These are phyloP conservation scores for Solea solea DNA, from an alignment of 2,113 vertebrate genomes.

Conservation along the genomic window DNA sequence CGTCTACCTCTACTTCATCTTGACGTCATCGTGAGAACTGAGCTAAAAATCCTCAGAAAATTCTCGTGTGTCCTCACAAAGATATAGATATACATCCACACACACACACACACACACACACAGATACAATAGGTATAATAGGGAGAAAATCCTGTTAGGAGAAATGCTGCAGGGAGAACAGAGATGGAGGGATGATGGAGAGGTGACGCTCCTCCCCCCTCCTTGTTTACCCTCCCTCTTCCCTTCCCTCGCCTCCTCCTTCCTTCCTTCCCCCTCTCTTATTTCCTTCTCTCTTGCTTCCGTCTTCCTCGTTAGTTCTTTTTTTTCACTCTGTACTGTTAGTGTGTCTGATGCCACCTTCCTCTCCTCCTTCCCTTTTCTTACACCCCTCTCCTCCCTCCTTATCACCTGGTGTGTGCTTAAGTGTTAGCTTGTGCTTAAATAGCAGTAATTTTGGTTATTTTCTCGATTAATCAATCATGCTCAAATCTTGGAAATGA, in stretches of 20 bases:
- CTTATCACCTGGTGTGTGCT: no score
- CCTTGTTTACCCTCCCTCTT: neutral
- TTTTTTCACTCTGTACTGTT: neutral
- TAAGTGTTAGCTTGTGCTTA: no score
- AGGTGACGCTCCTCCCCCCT: conserved; percentile 10
- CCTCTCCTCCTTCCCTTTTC: neutral
- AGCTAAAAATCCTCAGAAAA: no score
- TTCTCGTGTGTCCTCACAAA: no score
- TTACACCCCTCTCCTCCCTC: neutral
- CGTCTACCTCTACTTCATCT: no score
- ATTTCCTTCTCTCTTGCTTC: neutral
- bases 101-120: neutral
- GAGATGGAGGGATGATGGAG: conserved; percentile 39
- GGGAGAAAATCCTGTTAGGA: conserved; percentile 44
- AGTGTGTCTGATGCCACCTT: neutral
- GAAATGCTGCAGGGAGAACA: conserved; percentile 16
- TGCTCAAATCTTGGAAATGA: no score
- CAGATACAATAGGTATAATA: conserved; percentile 29
- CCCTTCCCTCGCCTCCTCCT: neutral
- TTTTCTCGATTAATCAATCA: no score
- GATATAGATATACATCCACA: neutral
- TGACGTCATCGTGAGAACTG: no score
- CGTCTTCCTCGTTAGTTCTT: neutral
- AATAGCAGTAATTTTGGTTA: no score
- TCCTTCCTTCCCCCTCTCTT: neutral